Evolutionary conservation across 1,140 invertebrate genomes (phyloP).

Genomic region (Diabrotica virgifera): DNA sequence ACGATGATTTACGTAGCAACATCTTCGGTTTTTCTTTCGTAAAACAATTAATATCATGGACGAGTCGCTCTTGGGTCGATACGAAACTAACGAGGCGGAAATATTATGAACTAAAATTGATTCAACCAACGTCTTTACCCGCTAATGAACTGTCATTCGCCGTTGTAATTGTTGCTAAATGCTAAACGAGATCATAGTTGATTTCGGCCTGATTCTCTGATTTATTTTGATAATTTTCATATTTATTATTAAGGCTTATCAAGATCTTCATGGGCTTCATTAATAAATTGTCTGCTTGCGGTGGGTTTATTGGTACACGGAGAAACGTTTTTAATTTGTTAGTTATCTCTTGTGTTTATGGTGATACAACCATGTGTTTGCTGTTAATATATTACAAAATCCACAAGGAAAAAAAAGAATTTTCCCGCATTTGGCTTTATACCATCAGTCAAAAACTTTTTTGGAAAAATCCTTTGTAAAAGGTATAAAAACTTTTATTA

Average conservation of each 20-base stretch:
- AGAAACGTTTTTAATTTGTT: not conserved
- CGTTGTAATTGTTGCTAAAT: conserved; percentile 2
- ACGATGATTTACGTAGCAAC: no score
- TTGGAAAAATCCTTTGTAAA: no score
- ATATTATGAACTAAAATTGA: not conserved
- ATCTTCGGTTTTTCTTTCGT: no score
- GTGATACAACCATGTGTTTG: no score
- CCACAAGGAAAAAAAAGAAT: no score
- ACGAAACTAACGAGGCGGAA: not conserved
- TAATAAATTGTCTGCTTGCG: not conserved
- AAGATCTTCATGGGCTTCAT: not conserved
- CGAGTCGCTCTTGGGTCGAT: no score
- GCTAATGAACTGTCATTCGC: not conserved
- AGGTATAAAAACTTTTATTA: no score
- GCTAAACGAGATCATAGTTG: conserved; percentile 2
- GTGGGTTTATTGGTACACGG: not conserved
- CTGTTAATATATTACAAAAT: no score
- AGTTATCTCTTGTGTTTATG: no score
- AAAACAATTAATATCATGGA: no score
- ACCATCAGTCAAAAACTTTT: no score
- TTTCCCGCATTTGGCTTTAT: no score
- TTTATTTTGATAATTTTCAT: not conserved
- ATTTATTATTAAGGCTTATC: not conserved
- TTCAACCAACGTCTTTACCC: not conserved
- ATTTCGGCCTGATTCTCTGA: not conserved